Evolutionary conservation across 1,140 invertebrate genomes (phyloP), one percentile per base, ranked within the genome.

Genomic region (Brachionus manjavacas): DNA sequence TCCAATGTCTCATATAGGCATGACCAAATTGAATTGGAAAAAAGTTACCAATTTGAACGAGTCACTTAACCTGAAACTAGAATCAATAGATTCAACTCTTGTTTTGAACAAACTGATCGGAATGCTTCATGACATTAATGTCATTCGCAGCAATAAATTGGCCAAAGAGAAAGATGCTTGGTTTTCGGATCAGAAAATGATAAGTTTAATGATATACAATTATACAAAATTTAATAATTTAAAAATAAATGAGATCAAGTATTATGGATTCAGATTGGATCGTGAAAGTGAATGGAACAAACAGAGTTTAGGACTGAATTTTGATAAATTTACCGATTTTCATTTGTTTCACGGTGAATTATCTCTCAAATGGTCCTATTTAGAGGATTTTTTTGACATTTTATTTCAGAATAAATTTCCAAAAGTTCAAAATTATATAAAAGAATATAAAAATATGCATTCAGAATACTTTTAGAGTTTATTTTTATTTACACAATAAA

Each of bases 1-100:
- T 43, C 85, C 85, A 23, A 68, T 86, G 52, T 64, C 64, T 11
- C 84, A 86, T 35, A 83, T 86, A 41, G 84, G 78, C 31, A 80
- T 85, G 76, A 85, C n/a, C 3, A 80, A 85, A 39, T 35, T 31
- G 7, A 85, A 46, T 4, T 86, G 85, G 85, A 81, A 41, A 60
- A 68, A 81, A 41, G 35, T 68, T 20, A 81, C 60, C 49, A 68
- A 68, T 25, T 64, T 81, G 28, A 20, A 81, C 28, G 23, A 41
- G 12, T 49, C 72, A 4, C 16, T 76, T 14, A 46, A 49, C 28
- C 25, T 76, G 8, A 28, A 49, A 12, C 16, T 49, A 7, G 25
- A 76, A 0, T 35, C 20, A 25, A 49, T 76, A 12, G 46, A 49
- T 25, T 76, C 43, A 4, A 52, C 25, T 3, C 23, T 76, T 46